Base-by-base conservation (phyloP, 1,140 invertebrate species). In the Drosophila gunungcola region DNA sequence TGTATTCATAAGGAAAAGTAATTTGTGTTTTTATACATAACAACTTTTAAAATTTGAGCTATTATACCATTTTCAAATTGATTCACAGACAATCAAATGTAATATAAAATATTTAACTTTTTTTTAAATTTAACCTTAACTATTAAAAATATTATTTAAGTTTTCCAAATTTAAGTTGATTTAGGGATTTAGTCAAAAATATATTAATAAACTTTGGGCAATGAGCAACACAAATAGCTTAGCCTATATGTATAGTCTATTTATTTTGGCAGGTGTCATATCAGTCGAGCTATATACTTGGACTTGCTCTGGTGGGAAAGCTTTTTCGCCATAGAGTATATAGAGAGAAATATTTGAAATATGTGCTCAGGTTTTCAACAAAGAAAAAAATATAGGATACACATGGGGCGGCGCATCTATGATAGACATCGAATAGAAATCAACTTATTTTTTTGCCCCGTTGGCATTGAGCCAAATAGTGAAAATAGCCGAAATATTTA, bases 251-350 rank as follows among this genome's bases (percentile, higher is more conserved):
- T 36, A 49, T 48, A 70, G 72, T 67, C 64, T 69, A 80, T 83
- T 80, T 84, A 36, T 75, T 83, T 80, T 89, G 80, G 80, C 84
- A 88, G 84, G 84, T 88, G 84, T 88, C 84, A 84, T 80, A 64
- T 80, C 73, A 69, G 49, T 54, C 58, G 42, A 73, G 67, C 73
- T 81, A 56, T 48, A 75, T 45, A 55, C 46, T 69, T 42, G 46
- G 21, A 53, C 13, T 25, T n/a, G 43, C 38, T 65, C 38, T 38
- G 43, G 55, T 42, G 70, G 58, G 74, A 69, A 65, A 77, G 79
- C 80, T 84, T 73, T 75, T 64, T 43, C 39, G 49, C 25, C 43
- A 62, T 53, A 21, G 42, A 67, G 45, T 58, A 60, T 79, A 76
- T 84, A 60, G 64, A 84, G 61, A 68, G 61, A 82, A 82, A 88